Percentiles rank a stretch among this genome's conserved stretches.
These are phyloP conservation scores for Lutra lutra DNA, from an alignment of 2,797 vertebrate species.

Conservation along the genomic window DNA sequence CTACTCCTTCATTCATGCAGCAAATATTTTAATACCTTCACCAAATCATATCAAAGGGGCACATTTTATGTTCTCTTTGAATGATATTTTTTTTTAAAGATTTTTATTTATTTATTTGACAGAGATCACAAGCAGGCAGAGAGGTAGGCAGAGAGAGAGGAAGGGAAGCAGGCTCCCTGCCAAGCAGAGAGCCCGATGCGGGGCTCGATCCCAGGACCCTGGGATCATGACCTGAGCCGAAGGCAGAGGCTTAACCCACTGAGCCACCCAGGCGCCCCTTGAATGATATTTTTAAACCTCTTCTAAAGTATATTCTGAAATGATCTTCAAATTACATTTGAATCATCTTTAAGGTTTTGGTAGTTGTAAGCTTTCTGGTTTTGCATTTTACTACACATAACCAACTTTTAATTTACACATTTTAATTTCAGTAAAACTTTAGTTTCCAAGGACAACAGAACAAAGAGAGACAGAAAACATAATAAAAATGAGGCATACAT, in stretches of 20 bases:
- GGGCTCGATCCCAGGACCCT: no score
- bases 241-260: no score
- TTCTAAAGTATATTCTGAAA: constrained; percentile 38
- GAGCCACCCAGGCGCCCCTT: not conserved
- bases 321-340: constrained; percentile 36
- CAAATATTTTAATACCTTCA: not conserved
- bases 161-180: no score
- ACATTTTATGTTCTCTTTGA: constrained; percentile 57
- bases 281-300: constrained; percentile 29
- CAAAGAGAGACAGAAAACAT: constrained; percentile 26
- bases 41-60: not conserved
- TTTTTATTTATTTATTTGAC: no score
- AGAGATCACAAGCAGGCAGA: no score
- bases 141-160: no score
- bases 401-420: constrained; percentile 18
- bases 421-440: constrained; percentile 28
- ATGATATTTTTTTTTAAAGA: not conserved
- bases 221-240: no score
- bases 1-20: not conserved
- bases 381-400: constrained; percentile 29
- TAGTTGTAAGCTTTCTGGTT: constrained; percentile 5
- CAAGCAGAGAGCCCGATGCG: no score
- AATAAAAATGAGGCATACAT: not conserved
- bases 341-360: constrained; percentile 23
- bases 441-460: constrained; percentile 6